Percentiles rank a stretch among this genome's conserved stretches.
Conservation (phyloP, 2,888 invertebrate genomes). For the Xestobium rufovillosum region DNA sequence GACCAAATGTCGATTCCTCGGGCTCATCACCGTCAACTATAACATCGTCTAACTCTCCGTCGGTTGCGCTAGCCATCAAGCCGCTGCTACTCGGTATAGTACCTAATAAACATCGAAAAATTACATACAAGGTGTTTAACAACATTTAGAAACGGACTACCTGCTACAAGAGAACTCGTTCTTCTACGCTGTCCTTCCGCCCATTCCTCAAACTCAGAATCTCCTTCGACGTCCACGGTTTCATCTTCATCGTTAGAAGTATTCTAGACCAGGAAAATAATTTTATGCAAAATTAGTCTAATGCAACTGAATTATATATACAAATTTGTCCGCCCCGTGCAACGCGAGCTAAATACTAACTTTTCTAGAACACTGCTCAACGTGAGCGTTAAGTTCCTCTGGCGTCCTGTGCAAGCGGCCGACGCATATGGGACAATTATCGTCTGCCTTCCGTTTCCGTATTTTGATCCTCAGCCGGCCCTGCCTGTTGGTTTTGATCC, state of each 20-base stretch:
- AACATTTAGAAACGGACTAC: no score
- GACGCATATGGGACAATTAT: constrained; percentile 60
- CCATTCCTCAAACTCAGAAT: constrained; percentile 53
- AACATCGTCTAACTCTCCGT: constrained; percentile 40
- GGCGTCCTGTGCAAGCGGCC: constrained; percentile 48
- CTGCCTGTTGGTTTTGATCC: constrained; percentile 63
- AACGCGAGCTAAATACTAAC: no score
- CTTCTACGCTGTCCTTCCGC: constrained; percentile 38
- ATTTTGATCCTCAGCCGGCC: constrained; percentile 59
- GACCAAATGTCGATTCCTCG: constrained; percentile 39
- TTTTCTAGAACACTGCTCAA: constrained; percentile 55
- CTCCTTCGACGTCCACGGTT: constrained; percentile 60
- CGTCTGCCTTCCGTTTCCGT: constrained; percentile 58
- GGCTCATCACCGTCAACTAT: constrained; percentile 43
- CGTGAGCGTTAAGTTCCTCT: constrained; percentile 56
- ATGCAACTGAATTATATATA: no score
- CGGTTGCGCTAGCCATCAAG: constrained; percentile 33
- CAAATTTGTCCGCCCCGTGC: no score
- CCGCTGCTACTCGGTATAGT: constrained; percentile 37
- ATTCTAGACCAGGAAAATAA: constrained; percentile 23
- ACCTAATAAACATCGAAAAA: constrained; percentile 5
- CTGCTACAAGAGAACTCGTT: constrained; percentile 30
- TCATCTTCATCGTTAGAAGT: constrained; percentile 53
- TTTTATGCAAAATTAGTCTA: no score
- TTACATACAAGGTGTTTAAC: no score